These are phyloP conservation scores for Coenobita brevimanus DNA, from an alignment of 1,140 invertebrate species.

Conservation along the genomic window DNA sequence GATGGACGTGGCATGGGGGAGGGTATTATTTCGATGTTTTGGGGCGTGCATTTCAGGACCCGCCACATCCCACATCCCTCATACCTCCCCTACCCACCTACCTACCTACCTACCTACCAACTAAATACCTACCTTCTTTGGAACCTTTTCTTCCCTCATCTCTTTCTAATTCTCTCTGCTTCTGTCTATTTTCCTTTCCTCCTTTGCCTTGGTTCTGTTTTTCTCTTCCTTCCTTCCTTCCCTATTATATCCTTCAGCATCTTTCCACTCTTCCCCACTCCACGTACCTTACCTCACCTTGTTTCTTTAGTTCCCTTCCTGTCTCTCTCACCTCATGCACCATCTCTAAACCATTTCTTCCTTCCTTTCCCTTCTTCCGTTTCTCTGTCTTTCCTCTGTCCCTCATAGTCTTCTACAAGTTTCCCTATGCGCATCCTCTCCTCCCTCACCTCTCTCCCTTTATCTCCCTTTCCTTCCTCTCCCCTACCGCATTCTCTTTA, in stretches of 20 bases:
- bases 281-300: not conserved
- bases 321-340: not conserved
- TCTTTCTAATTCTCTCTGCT: not conserved
- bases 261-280: not conserved
- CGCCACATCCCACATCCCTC: not conserved
- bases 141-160: not conserved
- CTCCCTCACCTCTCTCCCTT: not conserved
- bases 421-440: not conserved
- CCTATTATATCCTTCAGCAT: not conserved
- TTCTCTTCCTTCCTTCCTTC: slow-evolving; percentile 2
- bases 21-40: slow-evolving; percentile 5
- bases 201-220: not conserved
- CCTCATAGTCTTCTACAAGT: not conserved
- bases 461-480: not conserved
- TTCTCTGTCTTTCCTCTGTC: slow-evolving; percentile 5
- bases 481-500: not conserved
- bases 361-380: not conserved
- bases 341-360: not conserved
- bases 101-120: not conserved
- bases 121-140: not conserved
- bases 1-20: slow-evolving; percentile 8
- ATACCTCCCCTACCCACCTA: not conserved
- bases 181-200: not conserved
- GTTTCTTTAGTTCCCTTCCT: not conserved
- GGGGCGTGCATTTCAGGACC: slow-evolving; percentile 9